Conservation (phyloP, 1,140 invertebrate genomes). For the Drosophila athabasca region DNA sequence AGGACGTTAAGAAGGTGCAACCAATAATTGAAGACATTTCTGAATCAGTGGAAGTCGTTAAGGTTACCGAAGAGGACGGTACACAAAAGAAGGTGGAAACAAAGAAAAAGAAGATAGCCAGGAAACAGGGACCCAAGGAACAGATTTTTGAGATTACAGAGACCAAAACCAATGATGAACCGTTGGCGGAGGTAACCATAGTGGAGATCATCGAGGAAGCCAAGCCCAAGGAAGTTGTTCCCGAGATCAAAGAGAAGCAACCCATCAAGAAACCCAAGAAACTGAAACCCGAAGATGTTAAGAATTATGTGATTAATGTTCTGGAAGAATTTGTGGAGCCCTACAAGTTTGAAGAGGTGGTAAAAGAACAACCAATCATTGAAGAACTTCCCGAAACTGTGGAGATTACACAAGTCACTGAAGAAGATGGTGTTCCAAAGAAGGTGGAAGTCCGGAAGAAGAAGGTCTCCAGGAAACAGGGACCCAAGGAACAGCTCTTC, state of each 20-base stretch:
- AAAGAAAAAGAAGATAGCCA: constrained; percentile 52
- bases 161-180: constrained; percentile 26
- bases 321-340: constrained; percentile 61
- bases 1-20: constrained; percentile 35
- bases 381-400: constrained; percentile 49
- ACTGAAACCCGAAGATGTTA: constrained; percentile 57
- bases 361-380: constrained; percentile 58
- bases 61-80: constrained; percentile 37
- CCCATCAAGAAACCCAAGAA: constrained; percentile 54
- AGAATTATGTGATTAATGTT: constrained; percentile 65
- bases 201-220: constrained; percentile 36
- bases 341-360: constrained; percentile 5
- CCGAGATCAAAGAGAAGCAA: constrained; percentile 9
- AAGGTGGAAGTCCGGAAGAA: constrained; percentile 51
- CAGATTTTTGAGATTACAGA: constrained; percentile 61
- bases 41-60: constrained; percentile 35
- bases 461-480: constrained; percentile 57
- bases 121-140: constrained; percentile 55
- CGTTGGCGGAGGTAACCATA: constrained; percentile 24
- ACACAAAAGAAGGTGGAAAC: constrained; percentile 45
- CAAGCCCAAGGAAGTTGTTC: background rate
- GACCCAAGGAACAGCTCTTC: constrained; percentile 48
- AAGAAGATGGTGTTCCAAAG: constrained; percentile 43
- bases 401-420: constrained; percentile 23
- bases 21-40: constrained; percentile 52